Evolutionary conservation across 2,113 vertebrate genomes (phyloP).

Genomic region (Tragelaphus imberbis): DNA sequence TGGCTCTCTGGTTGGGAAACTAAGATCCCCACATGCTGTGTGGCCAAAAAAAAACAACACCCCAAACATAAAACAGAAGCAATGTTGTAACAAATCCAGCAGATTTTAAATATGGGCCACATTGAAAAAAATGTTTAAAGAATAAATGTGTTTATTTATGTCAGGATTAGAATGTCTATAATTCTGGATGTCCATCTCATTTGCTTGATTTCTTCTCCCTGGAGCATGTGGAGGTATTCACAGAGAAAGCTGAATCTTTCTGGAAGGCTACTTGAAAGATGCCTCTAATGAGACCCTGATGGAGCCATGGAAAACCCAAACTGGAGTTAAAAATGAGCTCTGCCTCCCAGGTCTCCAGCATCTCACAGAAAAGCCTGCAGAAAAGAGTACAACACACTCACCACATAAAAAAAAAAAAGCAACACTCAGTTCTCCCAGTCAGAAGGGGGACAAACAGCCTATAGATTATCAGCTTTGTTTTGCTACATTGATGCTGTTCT

Average conservation of each 20-base stretch:
- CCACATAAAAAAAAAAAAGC: background rate
- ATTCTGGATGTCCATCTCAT: background rate
- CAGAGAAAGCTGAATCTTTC: background rate
- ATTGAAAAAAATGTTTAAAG: background rate
- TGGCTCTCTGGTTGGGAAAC: background rate
- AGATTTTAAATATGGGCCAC: background rate
- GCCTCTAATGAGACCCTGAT: background rate
- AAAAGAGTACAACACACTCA: background rate
- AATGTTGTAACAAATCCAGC: background rate
- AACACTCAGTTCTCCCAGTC: background rate
- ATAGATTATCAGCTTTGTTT: background rate
- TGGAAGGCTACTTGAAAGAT: background rate
- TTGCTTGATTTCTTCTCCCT: background rate
- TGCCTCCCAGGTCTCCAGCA: background rate
- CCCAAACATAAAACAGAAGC: background rate
- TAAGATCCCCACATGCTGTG: background rate
- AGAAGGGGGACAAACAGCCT: background rate
- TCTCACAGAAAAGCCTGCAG: background rate
- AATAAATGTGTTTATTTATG: background rate
- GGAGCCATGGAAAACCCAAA: background rate
- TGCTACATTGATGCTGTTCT: background rate
- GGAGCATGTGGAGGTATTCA: background rate
- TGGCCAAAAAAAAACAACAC: background rate
- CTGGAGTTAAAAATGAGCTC: background rate
- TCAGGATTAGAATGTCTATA: background rate